Conservation (phyloP, 2,797 vertebrate genomes). For the Neosilurus mollespiculum region DNA sequence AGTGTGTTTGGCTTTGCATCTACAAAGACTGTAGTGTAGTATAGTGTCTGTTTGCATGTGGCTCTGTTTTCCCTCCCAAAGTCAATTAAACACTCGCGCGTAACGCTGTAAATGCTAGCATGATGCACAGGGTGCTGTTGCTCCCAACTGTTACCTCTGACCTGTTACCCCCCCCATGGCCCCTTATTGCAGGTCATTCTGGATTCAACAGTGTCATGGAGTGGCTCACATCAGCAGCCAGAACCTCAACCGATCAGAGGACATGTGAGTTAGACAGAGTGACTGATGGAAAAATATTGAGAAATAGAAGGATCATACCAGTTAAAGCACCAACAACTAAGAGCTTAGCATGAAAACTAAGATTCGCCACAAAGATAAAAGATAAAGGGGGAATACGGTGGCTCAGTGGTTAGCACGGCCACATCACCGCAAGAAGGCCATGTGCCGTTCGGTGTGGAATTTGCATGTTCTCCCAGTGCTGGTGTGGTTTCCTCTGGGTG, state of each 20-base stretch:
- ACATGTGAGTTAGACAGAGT: slow-evolving; percentile 73
- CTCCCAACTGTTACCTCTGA: slow-evolving; percentile 47
- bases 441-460: too few relatives aligned
- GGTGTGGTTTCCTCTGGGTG: too few relatives aligned
- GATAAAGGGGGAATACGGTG: background rate
- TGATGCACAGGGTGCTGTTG: slow-evolving; percentile 61
- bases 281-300: background rate
- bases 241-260: slow-evolving; percentile 78
- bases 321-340: background rate
- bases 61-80: background rate
- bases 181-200: slow-evolving; percentile 75
- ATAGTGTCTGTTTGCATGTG: slow-evolving; percentile 8
- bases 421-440: too few relatives aligned
- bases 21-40: background rate
- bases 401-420: too few relatives aligned
- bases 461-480: too few relatives aligned
- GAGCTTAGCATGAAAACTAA: background rate
- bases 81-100: background rate
- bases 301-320: background rate
- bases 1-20: background rate
- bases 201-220: slow-evolving; percentile 78
- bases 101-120: slow-evolving; percentile 54
- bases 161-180: slow-evolving; percentile 51
- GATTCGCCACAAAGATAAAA: background rate
- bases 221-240: slow-evolving; percentile 79